phyloP scores from a whole-genome alignment of 2,113 vertebrate genomes.

The Podocnemis expansa region DNA sequence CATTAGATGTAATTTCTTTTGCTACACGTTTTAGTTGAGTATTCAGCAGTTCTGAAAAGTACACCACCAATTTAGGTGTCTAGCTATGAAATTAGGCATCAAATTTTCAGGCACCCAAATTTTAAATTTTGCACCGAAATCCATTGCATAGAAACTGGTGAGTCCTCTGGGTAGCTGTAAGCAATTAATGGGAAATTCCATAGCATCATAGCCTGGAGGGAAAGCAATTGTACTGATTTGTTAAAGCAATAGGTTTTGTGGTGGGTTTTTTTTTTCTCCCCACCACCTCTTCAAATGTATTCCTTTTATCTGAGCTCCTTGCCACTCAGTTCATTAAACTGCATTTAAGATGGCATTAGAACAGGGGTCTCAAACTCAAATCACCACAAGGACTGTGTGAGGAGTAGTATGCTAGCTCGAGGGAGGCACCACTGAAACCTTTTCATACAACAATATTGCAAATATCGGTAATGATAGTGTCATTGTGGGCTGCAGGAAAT shows the following conservation, averaged over 20 bases:
- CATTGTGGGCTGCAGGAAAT: too few species aligned
- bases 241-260: background rate
- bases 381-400: too few species aligned
- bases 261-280: too few species aligned
- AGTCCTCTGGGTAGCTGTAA: constrained; percentile 7
- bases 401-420: too few species aligned
- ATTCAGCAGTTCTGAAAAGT: background rate
- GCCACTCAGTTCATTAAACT: background rate
- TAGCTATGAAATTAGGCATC: background rate
- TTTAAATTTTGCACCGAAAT: background rate
- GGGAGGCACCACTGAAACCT: too few species aligned
- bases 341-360: background rate
- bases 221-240: background rate
- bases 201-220: background rate
- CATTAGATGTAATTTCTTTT: background rate
- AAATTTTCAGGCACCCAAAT: too few species aligned
- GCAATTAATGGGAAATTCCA: background rate
- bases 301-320: background rate
- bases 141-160: background rate
- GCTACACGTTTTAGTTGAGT: background rate
- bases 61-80: background rate
- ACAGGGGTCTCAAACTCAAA: too few species aligned
- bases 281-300: too few species aligned
- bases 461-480: too few species aligned
- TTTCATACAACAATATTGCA: too few species aligned